phyloP scores from a whole-genome alignment of 1,140 invertebrate species.

The Diachasmimorpha longicaudata region DNA sequence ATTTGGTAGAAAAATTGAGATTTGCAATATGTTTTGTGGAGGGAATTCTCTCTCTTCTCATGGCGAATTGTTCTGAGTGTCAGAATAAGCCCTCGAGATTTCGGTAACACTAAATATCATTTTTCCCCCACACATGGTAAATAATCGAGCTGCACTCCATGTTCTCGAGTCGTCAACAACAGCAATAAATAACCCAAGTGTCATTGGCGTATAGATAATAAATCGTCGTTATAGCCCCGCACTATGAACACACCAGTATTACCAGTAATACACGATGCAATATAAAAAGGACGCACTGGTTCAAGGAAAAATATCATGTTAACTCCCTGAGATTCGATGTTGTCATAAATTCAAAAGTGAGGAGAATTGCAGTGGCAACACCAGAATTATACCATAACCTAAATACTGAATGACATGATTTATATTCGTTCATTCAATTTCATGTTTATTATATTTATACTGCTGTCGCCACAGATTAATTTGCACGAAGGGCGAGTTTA shows the following conservation, averaged over 20 bases:
- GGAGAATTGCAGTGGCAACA: neutral
- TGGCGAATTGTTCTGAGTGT: too few relatives aligned
- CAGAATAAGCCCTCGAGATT: neutral
- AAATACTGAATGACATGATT: constrained; percentile 10
- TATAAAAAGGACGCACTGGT: neutral
- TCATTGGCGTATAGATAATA: constrained; percentile 28
- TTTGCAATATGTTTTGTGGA: too few relatives aligned
- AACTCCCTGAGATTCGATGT: neutral
- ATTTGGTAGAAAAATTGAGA: too few relatives aligned
- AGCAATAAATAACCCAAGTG: constrained; percentile 33
- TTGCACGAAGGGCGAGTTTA: constrained; percentile 23
- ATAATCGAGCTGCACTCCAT: neutral
- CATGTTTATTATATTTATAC: neutral
- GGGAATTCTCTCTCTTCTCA: too few relatives aligned
- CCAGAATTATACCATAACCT: constrained; percentile 17
- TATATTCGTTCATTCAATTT: neutral
- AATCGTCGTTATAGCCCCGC: constrained; percentile 29
- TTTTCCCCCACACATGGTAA: neutral
- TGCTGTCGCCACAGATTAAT: neutral
- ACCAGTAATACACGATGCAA: neutral
- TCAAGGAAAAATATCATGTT: constrained; percentile 10
- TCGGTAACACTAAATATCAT: neutral
- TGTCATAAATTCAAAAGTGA: constrained; percentile 19
- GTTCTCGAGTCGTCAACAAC: constrained; percentile 10
- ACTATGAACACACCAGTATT: constrained; percentile 3